Evolutionary conservation across 2,113 vertebrate species (phyloP), one percentile per base, ranked within the genome.

Genomic region (Myodes glareolus): DNA sequence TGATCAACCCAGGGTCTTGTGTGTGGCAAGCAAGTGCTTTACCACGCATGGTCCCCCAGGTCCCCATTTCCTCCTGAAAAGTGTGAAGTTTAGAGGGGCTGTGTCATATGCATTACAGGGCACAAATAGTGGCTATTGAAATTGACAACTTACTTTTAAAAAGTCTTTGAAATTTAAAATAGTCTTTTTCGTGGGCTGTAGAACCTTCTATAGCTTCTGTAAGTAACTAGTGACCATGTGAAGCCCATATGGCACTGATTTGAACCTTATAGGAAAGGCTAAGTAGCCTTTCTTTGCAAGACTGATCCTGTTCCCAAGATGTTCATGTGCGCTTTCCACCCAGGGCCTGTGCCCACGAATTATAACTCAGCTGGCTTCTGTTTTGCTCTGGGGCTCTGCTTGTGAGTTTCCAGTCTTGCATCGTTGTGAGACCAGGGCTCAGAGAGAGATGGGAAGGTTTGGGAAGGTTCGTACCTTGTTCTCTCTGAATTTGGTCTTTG

Each of bases 161-260:
- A 31, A n/a, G 80, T 87, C 61, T 65, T 94, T 90, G 67, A 75
- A 61, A 82, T 92, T 77, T 87, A 73, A 31, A 89, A 61, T 68
- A 25, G 33, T 10, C 27, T 95, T 90, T 25, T 14, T 90, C 76
- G 6, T 55, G 8, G 45, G n/a, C 39, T 52, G 55, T 10, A 65
- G 47, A 84, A 42, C 23, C 25, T 81, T 81, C 52, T 81, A 0
- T 36, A 4, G 80, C 55, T 39, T 29, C 80, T 84, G 3, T 55
- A 55, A 55, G 50, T 81, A 81, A 33, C 50, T n/a, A 55, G 47
- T 81, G 78, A 58, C 52, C 2, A 1, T 52, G 23, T 52, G 52
- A 36, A 58, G 50, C 5, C 5, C 78, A 52, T 25, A 14, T n/a
- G 78, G 33, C 36, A 58, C 33, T 81, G n/a, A n/a, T 23, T n/a